Conservation (phyloP, 1,140 invertebrate genomes). For the Asbolus verrucosus region DNA sequence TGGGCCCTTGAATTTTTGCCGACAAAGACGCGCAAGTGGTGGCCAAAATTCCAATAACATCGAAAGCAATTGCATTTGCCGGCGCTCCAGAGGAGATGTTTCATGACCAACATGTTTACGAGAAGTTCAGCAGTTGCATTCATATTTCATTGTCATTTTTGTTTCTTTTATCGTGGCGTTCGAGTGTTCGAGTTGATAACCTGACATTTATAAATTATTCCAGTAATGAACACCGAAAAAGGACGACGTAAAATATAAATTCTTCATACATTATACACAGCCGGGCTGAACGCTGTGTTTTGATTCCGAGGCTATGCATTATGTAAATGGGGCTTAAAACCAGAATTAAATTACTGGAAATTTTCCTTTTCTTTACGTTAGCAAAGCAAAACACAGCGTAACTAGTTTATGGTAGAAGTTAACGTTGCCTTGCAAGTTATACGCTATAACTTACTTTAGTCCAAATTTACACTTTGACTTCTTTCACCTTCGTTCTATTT, state of each 20-base stretch:
- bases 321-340: no score
- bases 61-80: conserved; percentile 8
- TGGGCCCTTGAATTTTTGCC: no score
- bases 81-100: neutral
- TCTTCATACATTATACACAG: no score
- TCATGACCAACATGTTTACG: conserved; percentile 25
- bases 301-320: no score
- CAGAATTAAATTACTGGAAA: no score
- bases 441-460: no score
- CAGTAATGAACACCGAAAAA: neutral
- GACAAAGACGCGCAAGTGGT: no score
- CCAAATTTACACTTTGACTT: neutral
- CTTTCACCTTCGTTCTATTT: conserved; percentile 5
- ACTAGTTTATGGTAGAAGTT: no score
- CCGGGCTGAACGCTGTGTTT: no score
- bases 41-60: conserved; percentile 19
- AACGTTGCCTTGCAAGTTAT: no score
- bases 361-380: no score
- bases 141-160: conserved; percentile 21
- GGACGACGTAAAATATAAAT: neutral
- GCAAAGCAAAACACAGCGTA: no score
- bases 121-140: conserved; percentile 1
- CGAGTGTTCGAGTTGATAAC: conserved; percentile 1
- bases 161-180: conserved; percentile 6
- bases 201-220: conserved; percentile 6